phyloP scores from a whole-genome alignment of 2,888 invertebrate genomes.

The Alsophila aescularia region DNA sequence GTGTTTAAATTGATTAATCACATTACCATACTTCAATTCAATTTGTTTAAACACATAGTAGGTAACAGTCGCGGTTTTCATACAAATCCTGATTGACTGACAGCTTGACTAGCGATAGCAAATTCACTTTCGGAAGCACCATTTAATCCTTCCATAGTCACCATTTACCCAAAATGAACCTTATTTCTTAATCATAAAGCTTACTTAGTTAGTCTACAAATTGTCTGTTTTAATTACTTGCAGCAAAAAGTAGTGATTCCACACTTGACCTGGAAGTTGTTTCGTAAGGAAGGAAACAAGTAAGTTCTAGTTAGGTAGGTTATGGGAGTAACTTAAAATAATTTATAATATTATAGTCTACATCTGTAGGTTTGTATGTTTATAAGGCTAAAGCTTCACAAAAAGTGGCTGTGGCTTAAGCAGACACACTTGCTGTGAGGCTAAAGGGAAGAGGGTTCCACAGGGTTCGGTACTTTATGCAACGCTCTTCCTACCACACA shows the following conservation, averaged over 20 bases:
- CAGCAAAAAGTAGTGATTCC: slow-evolving; percentile 12
- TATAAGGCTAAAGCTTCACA: too few species aligned
- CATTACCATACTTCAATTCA: too few species aligned
- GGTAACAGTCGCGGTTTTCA: not conserved
- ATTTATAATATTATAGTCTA: not conserved
- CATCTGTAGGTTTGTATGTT: too few species aligned
- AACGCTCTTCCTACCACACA: too few species aligned
- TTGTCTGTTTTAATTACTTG: slow-evolving; percentile 6
- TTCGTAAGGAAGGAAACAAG: slow-evolving; percentile 1
- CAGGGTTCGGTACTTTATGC: too few species aligned
- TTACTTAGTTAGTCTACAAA: not conserved
- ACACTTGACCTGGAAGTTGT: slow-evolving; percentile 20
- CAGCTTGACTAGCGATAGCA: slow-evolving; percentile 1
- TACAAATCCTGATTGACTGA: not conserved
- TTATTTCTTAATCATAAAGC: not conserved
- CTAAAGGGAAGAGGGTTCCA: too few species aligned
- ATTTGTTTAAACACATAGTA: too few species aligned
- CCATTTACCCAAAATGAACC: not conserved
- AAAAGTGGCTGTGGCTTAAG: too few species aligned
- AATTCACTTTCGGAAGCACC: slow-evolving; percentile 22
- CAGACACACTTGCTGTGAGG: too few species aligned
- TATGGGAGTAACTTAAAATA: not conserved
- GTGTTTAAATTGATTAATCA: too few species aligned
- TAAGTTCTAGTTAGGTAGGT: not conserved
- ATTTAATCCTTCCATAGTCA: not conserved